Evolutionary conservation across 2,888 invertebrate genomes (phyloP), one percentile per base, ranked within the genome.

Genomic region (Scaptomyza parva): DNA sequence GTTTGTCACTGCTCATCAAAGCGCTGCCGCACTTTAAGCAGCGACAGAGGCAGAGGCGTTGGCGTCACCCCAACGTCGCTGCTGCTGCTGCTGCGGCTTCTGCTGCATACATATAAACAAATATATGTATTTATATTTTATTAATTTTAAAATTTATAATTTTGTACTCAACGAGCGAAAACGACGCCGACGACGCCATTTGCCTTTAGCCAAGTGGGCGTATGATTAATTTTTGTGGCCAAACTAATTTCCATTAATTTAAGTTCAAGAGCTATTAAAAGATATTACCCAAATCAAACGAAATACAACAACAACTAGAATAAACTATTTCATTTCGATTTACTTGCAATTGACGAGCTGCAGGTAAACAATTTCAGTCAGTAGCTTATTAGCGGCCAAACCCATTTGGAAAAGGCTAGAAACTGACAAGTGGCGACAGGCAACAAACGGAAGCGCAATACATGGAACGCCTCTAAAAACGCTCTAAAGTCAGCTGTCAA

Each of bases 191-290:
- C 33, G 37, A 69, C 47, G 65, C 64, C 66, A 58, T 60, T 45
- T 50, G 35, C n/a, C 18, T 20, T 12, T 18, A 26, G 41, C 59
- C 14, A 76, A 17, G 84, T 82, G 87, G 86, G 82, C 58, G 85
- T 72, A 67, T 84, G 70, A 82, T 82, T 86, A 81, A 82, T 82
- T 84, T 70, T 84, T 86, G 87, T 72, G 87, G 78, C 87, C 65
- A 68, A 86, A 72, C 55, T 78, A 81, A 86, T 86, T 80, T 78
- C 69, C 60, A 69, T 82, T 73, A 69, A 75, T 69, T 80, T 72
- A 33, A 67, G 45, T 52, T 65, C 47, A 51, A 74, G 69, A 70
- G 54, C 50, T 60, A 71, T 69, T 47, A 45, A 59, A 62, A 58
- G 40, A 20, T 28, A 53, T 39, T 33, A 33, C 28, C n/a, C 3